Conservation (phyloP, 2,113 vertebrate species). For the Leucosticte australis region DNA sequence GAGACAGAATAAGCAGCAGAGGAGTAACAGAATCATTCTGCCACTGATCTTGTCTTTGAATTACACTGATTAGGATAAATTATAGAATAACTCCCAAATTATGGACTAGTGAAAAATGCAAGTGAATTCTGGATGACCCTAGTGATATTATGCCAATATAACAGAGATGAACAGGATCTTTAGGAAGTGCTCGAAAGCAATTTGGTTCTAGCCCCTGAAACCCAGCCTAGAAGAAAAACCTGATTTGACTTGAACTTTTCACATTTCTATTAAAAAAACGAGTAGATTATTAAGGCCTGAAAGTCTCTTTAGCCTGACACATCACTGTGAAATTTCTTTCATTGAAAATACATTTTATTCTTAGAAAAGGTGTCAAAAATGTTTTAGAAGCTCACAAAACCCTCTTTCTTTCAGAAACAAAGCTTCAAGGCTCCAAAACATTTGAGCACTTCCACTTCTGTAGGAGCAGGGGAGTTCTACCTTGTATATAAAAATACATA, state of each 20-base stretch:
- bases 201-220: neutral
- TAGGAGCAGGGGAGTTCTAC: neutral
- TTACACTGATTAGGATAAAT: neutral
- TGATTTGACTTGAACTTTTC: neutral
- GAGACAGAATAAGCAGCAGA: neutral
- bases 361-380: neutral
- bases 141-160: neutral
- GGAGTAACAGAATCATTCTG: neutral
- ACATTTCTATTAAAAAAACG: neutral
- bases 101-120: neutral
- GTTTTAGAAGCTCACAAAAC: neutral
- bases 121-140: neutral
- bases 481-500: neutral
- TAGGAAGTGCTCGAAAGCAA: neutral
- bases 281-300: neutral
- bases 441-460: constrained; percentile 1
- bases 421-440: neutral
- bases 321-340: neutral
- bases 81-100: neutral
- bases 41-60: neutral
- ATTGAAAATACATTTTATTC: neutral
- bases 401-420: neutral
- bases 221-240: neutral
- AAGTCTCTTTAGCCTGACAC: neutral
- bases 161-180: neutral